These are phyloP conservation scores for Heterohyrax brucei DNA, from an alignment of 2,797 vertebrate species.

Conservation along the genomic window DNA sequence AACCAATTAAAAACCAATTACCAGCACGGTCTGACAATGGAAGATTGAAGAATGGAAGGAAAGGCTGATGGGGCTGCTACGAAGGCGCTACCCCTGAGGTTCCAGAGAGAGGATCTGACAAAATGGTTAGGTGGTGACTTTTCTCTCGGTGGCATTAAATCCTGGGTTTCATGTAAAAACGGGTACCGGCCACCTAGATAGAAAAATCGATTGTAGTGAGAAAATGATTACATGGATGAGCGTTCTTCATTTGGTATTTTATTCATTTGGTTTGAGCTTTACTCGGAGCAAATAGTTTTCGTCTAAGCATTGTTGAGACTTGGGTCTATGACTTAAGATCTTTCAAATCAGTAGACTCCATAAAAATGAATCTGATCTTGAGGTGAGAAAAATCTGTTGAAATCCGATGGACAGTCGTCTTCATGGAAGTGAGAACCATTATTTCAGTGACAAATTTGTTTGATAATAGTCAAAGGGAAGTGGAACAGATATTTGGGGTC, in stretches of 20 bases:
- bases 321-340: constrained; percentile 36
- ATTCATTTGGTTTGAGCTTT: constrained; percentile 61
- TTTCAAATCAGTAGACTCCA: constrained; percentile 25
- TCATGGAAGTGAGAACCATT: constrained; percentile 47
- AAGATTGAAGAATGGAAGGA: constrained; percentile 80
- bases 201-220: background rate
- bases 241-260: constrained; percentile 28
- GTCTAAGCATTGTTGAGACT: constrained; percentile 63
- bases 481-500: background rate
- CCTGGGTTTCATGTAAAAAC: constrained; percentile 38
- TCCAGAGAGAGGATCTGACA: constrained; percentile 77
- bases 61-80: constrained; percentile 62
- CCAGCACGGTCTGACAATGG: constrained; percentile 82
- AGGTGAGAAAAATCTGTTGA: constrained; percentile 62
- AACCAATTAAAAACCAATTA: constrained; percentile 89
- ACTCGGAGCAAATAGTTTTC: constrained; percentile 35
- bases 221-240: background rate
- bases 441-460: constrained; percentile 61
- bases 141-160: constrained; percentile 68
- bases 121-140: constrained; percentile 74
- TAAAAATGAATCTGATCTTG: background rate
- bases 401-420: constrained; percentile 5
- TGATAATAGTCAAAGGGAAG: constrained; percentile 43
- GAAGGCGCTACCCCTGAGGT: constrained; percentile 78
- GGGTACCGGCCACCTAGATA: background rate